Evolutionary conservation across 1,140 invertebrate species (phyloP), one percentile per base, ranked within the genome.

Genomic region (Oreohelix idahoensis): DNA sequence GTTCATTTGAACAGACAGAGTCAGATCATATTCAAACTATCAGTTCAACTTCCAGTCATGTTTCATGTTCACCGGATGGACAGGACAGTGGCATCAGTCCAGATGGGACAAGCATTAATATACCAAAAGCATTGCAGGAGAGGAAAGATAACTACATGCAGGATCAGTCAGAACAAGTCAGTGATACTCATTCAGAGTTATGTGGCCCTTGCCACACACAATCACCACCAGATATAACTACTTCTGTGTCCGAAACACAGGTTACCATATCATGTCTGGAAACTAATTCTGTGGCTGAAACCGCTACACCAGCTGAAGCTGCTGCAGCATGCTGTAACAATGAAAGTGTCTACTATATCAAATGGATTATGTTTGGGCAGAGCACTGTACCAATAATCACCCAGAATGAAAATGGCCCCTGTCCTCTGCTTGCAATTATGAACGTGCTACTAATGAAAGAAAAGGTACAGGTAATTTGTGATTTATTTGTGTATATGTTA

Each of bases 321-420:
- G 73, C 42, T 29, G 75, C 5, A 73, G n/a, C 78, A 29, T 49
- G 38, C 26, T 66, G 66, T 35, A 66, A 75, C n/a, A 77, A 83
- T 58, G 87, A 89, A 45, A 90, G 88, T 88, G 88, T 91, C 13
- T 94, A 94, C 87, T 92, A 94, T 81, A 89, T 94, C 35, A 94
- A 94, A 85, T 94, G 93, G 92, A 93, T 94, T n/a, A 89, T 89
- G 32, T 94, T 92, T 87, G 92, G 93, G 42, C 89, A 89, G 29
- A 90, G 86, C 58, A 91, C 91, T 83, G 89, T 92, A n/a, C 93
- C 94, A 17, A 93, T 95, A 79, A 92, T 95, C 17, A 94, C 94
- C 20, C 94, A 95, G 88, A 95, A 95, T 90, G 93, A 94, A 81
- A 95, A 95, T 93, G 94, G 94, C 35, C 94, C 94, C 0, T 95